Evolutionary conservation across 2,113 vertebrate genomes (phyloP).

Genomic region (Macquaria ambigua): DNA sequence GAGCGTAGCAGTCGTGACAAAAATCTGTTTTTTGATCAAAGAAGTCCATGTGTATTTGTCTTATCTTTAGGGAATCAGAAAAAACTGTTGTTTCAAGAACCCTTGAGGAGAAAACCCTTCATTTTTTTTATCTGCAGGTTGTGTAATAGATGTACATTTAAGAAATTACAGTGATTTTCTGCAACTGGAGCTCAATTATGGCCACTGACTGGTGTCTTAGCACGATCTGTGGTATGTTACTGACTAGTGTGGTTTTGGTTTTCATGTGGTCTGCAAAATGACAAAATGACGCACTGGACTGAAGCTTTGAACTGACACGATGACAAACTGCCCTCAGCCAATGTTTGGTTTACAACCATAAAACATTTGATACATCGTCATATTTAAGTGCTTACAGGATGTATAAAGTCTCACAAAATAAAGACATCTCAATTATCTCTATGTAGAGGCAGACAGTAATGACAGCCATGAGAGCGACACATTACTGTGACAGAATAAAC

Average conservation of each 20-base stretch:
- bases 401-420: conserved; percentile 28
- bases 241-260: conserved; percentile 52
- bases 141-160: neutral
- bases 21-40: neutral
- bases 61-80: neutral
- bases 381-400: conserved; percentile 40
- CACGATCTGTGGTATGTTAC: conserved; percentile 26
- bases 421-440: conserved; percentile 14
- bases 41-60: neutral
- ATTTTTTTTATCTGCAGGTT: conserved; percentile 11
- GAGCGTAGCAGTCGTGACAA: no score
- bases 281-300: conserved; percentile 50
- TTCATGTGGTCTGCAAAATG: conserved; percentile 61
- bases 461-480: neutral
- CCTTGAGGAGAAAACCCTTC: neutral
- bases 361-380: conserved; percentile 49
- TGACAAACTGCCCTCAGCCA: conserved; percentile 45
- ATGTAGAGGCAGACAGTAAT: neutral
- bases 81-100: neutral
- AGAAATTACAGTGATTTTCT: conserved; percentile 36
- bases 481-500: neutral
- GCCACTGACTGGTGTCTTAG: conserved; percentile 23
- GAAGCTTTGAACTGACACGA: conserved; percentile 57
- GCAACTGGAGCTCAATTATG: conserved; percentile 28
- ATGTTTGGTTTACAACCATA: conserved; percentile 59